phyloP scores from a whole-genome alignment of 2,888 invertebrate species.

The Meiosimyza decipiens region DNA sequence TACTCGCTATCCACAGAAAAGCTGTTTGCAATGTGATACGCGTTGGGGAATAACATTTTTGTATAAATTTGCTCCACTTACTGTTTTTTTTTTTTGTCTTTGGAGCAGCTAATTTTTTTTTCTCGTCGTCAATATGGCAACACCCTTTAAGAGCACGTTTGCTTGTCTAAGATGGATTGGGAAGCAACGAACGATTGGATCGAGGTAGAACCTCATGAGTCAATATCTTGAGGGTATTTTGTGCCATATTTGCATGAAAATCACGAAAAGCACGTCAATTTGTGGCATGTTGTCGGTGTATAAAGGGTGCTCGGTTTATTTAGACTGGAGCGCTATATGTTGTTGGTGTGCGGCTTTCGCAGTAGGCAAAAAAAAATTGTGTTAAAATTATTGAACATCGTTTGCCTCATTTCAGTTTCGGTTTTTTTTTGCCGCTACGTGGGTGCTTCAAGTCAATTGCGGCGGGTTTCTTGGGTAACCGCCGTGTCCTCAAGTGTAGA shows the following conservation, averaged over 20 bases:
- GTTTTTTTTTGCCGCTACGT: background rate
- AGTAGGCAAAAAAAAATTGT: no score
- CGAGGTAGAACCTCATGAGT: background rate
- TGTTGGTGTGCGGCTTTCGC: no score
- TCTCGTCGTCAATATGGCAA: constrained; percentile 22
- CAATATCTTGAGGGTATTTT: constrained; percentile 57
- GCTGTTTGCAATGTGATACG: constrained; percentile 20
- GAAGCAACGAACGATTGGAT: no score
- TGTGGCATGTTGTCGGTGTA: constrained; percentile 45
- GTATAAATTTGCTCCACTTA: background rate
- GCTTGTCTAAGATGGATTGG: no score
- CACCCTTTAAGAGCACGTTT: background rate
- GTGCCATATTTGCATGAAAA: constrained; percentile 63
- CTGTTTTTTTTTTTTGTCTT: constrained; percentile 9
- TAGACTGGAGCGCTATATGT: no score
- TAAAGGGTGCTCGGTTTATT: background rate
- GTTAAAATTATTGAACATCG: no score
- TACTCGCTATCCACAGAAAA: background rate
- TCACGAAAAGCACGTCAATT: constrained; percentile 62
- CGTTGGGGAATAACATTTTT: constrained; percentile 9
- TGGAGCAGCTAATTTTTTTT: constrained; percentile 4
- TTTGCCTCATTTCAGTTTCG: no score
- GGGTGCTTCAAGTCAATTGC: constrained; percentile 6
- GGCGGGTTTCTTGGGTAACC: constrained; percentile 6
- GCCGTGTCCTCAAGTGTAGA: background rate